Evolutionary conservation across 2,888 invertebrate genomes (phyloP).

Genomic region (Amblyteles armatorius): DNA sequence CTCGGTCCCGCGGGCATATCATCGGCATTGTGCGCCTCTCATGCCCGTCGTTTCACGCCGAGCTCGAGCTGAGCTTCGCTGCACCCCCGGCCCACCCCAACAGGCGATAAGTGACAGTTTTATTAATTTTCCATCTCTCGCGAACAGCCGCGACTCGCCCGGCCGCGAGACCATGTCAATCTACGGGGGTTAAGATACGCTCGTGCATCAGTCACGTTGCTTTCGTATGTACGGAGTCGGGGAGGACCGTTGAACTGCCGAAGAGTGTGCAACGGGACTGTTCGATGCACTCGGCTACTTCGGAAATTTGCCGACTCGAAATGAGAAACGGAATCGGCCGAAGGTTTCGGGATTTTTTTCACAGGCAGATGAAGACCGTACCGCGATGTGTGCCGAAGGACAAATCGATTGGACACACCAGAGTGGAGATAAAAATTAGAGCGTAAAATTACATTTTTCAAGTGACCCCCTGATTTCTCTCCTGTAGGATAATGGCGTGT

Average conservation of each 20-base stretch:
- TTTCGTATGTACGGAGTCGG: conserved; percentile 16
- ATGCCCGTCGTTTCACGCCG: conserved; percentile 21
- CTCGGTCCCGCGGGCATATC: conserved; percentile 65
- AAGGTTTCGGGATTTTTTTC: background rate
- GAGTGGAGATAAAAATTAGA: background rate
- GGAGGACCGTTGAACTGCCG: background rate
- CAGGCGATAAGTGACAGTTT: conserved; percentile 89
- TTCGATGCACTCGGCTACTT: background rate
- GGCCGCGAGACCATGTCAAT: conserved; percentile 63
- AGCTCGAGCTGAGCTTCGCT: conserved; percentile 30
- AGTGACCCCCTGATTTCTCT: background rate
- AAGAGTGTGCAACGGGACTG: background rate
- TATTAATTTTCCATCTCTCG: conserved; percentile 89
- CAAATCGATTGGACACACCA: background rate
- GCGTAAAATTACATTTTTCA: background rate
- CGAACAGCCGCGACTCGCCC: conserved; percentile 51
- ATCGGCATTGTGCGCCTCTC: conserved; percentile 53
- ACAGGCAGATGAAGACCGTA: background rate
- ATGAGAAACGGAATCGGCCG: background rate
- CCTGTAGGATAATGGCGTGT: background rate
- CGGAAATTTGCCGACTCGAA: background rate
- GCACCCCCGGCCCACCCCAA: conserved; percentile 53
- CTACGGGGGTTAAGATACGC: conserved; percentile 32
- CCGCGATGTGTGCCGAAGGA: background rate
- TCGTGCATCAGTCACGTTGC: conserved; percentile 58